Evolutionary conservation across 64 coral and sea anemone genomes (phyloP).

Genomic region (Actinia equina): DNA sequence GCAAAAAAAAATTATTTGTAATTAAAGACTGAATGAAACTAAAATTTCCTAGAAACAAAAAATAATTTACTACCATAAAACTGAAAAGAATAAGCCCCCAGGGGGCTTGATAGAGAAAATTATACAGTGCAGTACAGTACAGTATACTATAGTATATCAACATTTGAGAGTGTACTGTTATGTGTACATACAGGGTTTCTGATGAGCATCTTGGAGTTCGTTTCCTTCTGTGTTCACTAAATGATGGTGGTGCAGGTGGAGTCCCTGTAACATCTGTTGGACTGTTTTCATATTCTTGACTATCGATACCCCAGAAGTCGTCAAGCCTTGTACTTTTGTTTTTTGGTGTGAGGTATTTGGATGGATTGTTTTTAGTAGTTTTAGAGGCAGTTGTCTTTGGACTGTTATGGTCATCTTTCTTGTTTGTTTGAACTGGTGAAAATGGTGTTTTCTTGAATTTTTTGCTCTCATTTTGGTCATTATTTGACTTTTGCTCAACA

Average conservation of each 20-base stretch:
- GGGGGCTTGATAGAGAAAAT: too few relatives aligned
- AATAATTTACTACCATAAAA: too few relatives aligned
- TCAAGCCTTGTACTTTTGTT: slow-evolving; percentile 1
- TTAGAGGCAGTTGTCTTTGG: background rate
- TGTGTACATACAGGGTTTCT: slow-evolving; percentile 5
- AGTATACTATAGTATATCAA: too few relatives aligned
- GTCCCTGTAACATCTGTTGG: background rate
- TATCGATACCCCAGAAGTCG: background rate
- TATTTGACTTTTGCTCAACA: slow-evolving; percentile 33
- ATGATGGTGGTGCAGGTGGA: background rate
- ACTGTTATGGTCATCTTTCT: slow-evolving; percentile 3
- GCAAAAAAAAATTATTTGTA: background rate
- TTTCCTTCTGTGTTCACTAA: slow-evolving; percentile 2
- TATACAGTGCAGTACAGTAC: too few relatives aligned
- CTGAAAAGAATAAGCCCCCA: too few relatives aligned
- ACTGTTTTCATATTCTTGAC: background rate
- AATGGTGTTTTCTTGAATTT: slow-evolving; percentile 6
- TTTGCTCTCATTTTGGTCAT: slow-evolving; percentile 60
- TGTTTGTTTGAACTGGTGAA: slow-evolving; percentile 21
- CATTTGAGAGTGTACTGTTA: too few relatives aligned
- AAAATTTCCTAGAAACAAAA: background rate
- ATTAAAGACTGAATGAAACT: too few relatives aligned
- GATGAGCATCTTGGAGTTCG: background rate
- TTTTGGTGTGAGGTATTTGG: background rate
- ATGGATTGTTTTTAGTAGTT: background rate